Conservation (phyloP, 2,113 vertebrate species). For the Mohoua ochrocephala region DNA sequence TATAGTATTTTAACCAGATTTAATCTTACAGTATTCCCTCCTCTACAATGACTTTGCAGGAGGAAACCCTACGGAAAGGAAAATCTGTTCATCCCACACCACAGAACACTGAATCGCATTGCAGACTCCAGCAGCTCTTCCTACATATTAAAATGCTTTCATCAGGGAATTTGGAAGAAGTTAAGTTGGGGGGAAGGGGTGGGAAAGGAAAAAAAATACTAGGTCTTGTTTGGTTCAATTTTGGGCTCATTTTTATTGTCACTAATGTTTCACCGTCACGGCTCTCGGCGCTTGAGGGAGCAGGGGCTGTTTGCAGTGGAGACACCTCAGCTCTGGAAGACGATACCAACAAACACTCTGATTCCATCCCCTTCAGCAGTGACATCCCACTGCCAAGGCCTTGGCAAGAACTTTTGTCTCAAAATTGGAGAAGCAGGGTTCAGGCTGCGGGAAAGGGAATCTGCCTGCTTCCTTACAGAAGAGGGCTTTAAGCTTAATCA, state of each 20-base stretch:
- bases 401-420: neutral
- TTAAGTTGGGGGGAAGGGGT: neutral
- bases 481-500: neutral
- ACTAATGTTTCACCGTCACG: neutral
- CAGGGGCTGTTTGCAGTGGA: neutral
- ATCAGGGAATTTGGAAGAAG: neutral
- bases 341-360: neutral
- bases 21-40: constrained; percentile 8
- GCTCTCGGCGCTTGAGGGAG: neutral
- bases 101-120: neutral
- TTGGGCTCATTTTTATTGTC: neutral
- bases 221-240: neutral
- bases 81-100: constrained; percentile 38
- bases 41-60: constrained; percentile 49
- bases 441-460: neutral
- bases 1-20: constrained; percentile 47
- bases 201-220: neutral
- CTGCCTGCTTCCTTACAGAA: neutral
- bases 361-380: neutral
- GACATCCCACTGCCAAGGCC: neutral
- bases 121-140: constrained; percentile 17
- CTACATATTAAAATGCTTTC: constrained; percentile 26
- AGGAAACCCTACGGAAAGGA: constrained; percentile 33
- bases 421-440: neutral
- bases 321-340: neutral